Percentiles rank a stretch among this genome's conserved stretches.
Evolutionary conservation across 2,888 invertebrate genomes (phyloP).

Genomic region (Amorpha juglandis): DNA sequence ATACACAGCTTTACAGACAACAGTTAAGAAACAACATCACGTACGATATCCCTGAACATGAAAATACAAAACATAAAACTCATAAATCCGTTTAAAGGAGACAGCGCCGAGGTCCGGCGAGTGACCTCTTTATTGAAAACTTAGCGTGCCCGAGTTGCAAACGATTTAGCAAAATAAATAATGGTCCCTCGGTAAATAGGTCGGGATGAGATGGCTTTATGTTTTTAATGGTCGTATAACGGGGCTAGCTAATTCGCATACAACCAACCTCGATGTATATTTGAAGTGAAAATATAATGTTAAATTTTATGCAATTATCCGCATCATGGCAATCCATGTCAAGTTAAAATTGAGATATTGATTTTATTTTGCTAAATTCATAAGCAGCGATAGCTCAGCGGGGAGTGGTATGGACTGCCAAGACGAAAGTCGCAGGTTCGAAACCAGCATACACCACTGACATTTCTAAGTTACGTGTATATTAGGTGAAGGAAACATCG

Average conservation of each 20-base stretch:
- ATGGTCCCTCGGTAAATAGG: constrained; percentile 29
- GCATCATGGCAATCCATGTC: too few species aligned
- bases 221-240: background rate
- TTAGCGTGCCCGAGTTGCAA: constrained; percentile 1
- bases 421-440: too few species aligned
- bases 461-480: too few species aligned
- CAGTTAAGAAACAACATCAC: background rate
- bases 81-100: constrained; percentile 19
- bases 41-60: background rate
- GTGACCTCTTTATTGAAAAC: constrained; percentile 37
- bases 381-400: too few species aligned
- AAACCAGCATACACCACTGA: too few species aligned
- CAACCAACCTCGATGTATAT: background rate
- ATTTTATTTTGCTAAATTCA: too few species aligned
- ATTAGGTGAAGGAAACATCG: too few species aligned
- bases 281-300: too few species aligned
- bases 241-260: background rate
- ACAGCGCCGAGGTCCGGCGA: constrained; percentile 27
- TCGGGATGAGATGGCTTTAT: constrained; percentile 12
- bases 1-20: background rate
- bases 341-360: too few species aligned
- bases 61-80: constrained; percentile 7
- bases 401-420: too few species aligned
- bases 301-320: too few species aligned
- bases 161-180: constrained; percentile 39